These are phyloP conservation scores for Bombus confusus DNA, from an alignment of 1,140 invertebrate genomes.

Conservation along the genomic window DNA sequence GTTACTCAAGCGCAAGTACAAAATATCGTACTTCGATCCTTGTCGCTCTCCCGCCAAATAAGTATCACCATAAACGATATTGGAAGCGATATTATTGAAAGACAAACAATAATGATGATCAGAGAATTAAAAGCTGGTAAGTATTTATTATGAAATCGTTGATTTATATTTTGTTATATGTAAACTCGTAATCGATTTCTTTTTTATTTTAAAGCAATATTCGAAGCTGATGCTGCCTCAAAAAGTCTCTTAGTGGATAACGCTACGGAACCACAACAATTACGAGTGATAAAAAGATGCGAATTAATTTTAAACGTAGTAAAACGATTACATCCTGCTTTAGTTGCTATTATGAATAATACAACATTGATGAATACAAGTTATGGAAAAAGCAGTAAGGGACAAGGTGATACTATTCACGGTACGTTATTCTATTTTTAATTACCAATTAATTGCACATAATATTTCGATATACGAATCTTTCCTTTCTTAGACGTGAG, in stretches of 20 bases:
- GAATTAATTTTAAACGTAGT: slow-evolving; percentile 79
- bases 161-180: neutral
- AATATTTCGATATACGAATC: neutral
- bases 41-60: slow-evolving; percentile 75
- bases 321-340: slow-evolving; percentile 75
- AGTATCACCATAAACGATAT: slow-evolving; percentile 76
- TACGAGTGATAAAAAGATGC: slow-evolving; percentile 80
- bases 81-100: slow-evolving; percentile 77
- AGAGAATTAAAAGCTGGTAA: slow-evolving; percentile 80
- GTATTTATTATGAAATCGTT: neutral
- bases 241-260: slow-evolving; percentile 74
- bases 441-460: neutral
- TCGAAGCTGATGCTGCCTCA: slow-evolving; percentile 75
- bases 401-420: slow-evolving; percentile 64
- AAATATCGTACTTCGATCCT: slow-evolving; percentile 73
- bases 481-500: slow-evolving; percentile 49
- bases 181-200: neutral
- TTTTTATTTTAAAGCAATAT: slow-evolving; percentile 73
- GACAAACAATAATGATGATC: slow-evolving; percentile 76
- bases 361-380: slow-evolving; percentile 68
- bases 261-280: slow-evolving; percentile 76
- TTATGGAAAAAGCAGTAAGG: slow-evolving; percentile 62
- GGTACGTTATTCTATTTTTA: slow-evolving; percentile 30
- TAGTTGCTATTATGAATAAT: slow-evolving; percentile 75
- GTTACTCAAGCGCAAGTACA: slow-evolving; percentile 75